Conservation (phyloP, 2,797 vertebrate species). For the Enteromius radiatus region DNA sequence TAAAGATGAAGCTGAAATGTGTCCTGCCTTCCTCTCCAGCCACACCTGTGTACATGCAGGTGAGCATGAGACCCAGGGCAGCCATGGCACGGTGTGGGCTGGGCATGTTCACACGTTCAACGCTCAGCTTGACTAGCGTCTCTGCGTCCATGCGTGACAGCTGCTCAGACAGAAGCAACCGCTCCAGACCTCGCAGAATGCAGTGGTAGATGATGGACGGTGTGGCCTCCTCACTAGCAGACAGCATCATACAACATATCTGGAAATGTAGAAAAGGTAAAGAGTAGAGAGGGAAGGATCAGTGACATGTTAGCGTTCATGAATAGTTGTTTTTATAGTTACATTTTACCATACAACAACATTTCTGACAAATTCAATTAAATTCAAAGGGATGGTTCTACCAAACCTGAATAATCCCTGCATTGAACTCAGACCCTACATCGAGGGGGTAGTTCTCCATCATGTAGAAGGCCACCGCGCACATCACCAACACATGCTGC, state of each 20-base stretch:
- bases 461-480: constrained; percentile 96
- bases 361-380: background rate
- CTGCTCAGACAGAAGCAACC: constrained; percentile 95
- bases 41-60: constrained; percentile 99
- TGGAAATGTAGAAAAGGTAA: constrained; percentile 63
- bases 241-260: constrained; percentile 95
- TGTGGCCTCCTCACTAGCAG: constrained; percentile 92
- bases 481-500: constrained; percentile 97
- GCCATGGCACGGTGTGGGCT: constrained; percentile 97
- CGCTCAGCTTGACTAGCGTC: constrained; percentile 93
- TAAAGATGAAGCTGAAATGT: constrained; percentile 65
- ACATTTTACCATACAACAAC: background rate
- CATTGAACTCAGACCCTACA: constrained; percentile 94
- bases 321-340: background rate
- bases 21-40: constrained; percentile 62
- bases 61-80: constrained; percentile 96
- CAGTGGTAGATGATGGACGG: constrained; percentile 95
- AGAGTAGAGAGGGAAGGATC: background rate
- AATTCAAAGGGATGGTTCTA: background rate
- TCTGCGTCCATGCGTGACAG: constrained; percentile 92
- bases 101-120: constrained; percentile 95
- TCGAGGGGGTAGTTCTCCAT: constrained; percentile 98
- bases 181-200: constrained; percentile 92
- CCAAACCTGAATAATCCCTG: constrained; percentile 89
- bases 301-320: background rate